These are phyloP conservation scores for Mallateleia sp. DNA, from an alignment of 2,888 invertebrate species.

Conservation along the genomic window DNA sequence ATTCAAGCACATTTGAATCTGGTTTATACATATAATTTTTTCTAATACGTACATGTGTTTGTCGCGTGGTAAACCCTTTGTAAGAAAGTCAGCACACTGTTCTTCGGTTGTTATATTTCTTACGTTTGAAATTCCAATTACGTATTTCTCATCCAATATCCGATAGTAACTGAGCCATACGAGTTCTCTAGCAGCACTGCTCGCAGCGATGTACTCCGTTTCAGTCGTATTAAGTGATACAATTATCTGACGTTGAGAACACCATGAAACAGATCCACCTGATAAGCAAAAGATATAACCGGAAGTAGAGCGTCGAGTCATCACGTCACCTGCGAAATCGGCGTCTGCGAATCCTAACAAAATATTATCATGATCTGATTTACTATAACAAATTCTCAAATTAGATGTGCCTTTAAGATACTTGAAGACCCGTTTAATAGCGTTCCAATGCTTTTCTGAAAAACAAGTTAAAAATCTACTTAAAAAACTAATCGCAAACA, in stretches of 20 bases:
- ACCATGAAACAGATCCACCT: slow-evolving; percentile 65
- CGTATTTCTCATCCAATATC: slow-evolving; percentile 51
- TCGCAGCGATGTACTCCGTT: slow-evolving; percentile 73
- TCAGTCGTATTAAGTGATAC: slow-evolving; percentile 71
- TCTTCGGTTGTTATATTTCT: slow-evolving; percentile 46
- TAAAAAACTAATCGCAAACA: slow-evolving; percentile 51
- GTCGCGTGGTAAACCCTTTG: slow-evolving; percentile 14
- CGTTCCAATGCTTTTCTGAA: slow-evolving; percentile 64
- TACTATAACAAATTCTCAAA: no score
- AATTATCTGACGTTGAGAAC: slow-evolving; percentile 59
- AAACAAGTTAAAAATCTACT: slow-evolving; percentile 49
- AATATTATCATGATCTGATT: no score
- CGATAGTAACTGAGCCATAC: slow-evolving; percentile 65
- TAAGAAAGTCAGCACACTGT: slow-evolving; percentile 41
- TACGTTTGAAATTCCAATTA: slow-evolving; percentile 34
- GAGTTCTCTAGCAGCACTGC: slow-evolving; percentile 48
- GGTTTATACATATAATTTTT: no score
- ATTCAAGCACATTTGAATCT: no score
- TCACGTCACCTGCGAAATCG: slow-evolving; percentile 69
- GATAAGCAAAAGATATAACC: slow-evolving; percentile 63
- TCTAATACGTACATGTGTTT: background rate
- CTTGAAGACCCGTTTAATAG: slow-evolving; percentile 69
- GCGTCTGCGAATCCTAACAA: background rate
- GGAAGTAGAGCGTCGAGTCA: slow-evolving; percentile 67
- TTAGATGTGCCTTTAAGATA: slow-evolving; percentile 55